Evolutionary conservation across 2,797 vertebrate species (phyloP).

Genomic region (Phoebastria nigripes): DNA sequence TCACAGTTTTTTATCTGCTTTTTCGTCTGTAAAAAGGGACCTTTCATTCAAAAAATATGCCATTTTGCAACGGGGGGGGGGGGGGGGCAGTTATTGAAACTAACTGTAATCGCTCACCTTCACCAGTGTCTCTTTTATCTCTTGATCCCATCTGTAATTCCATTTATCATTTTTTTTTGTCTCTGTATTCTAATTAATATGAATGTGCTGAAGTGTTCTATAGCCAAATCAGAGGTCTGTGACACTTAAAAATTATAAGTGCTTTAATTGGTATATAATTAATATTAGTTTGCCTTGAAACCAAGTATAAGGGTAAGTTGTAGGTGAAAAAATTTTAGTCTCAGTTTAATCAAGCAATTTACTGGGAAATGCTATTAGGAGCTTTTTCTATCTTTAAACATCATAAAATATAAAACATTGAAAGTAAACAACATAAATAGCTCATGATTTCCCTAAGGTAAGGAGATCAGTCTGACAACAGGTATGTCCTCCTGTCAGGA

Average conservation of each 20-base stretch:
- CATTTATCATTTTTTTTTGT: background rate
- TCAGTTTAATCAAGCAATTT: background rate
- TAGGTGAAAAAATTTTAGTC: background rate
- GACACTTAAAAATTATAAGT: background rate
- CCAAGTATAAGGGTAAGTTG: background rate
- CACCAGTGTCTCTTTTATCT: background rate
- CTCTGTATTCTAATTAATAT: background rate
- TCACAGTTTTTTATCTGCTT: background rate
- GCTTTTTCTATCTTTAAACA: background rate
- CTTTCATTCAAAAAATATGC: background rate
- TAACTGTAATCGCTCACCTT: background rate
- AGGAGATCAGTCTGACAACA: background rate
- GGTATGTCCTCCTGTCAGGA: rapidly evolving
- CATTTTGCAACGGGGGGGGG: background rate
- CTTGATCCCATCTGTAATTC: background rate
- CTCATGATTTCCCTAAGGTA: background rate
- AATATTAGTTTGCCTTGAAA: background rate
- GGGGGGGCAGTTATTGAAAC: background rate
- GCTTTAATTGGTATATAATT: background rate
- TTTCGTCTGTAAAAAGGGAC: background rate
- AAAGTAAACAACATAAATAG: background rate
- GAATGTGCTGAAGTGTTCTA: background rate
- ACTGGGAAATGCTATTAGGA: background rate
- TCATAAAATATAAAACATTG: background rate
- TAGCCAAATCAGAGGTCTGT: background rate